These are phyloP conservation scores for Arrhopalites spinosus DNA, from an alignment of 2,888 invertebrate species.

Conservation along the genomic window DNA sequence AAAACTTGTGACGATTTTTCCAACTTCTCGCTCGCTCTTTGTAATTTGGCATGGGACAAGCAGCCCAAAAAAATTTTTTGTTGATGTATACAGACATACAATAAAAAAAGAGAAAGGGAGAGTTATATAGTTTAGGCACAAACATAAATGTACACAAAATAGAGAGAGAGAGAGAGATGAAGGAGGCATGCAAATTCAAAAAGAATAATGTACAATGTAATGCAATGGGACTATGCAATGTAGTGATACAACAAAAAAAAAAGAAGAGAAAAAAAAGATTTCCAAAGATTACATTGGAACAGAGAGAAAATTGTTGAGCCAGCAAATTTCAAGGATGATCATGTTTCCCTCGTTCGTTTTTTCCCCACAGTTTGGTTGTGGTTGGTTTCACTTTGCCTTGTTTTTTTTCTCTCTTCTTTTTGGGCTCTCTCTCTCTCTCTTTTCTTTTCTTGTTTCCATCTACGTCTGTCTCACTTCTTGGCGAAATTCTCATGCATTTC, in stretches of 20 bases:
- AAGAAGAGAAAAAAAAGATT: conserved; percentile 13
- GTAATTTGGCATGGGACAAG: too few relatives aligned
- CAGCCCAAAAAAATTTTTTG: too few relatives aligned
- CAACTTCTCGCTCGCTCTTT: too few relatives aligned
- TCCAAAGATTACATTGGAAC: conserved; percentile 27
- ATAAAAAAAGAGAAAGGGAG: background rate
- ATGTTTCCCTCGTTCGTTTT: conserved; percentile 15
- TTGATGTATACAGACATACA: too few relatives aligned
- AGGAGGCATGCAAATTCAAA: conserved; percentile 21
- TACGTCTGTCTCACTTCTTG: conserved; percentile 1
- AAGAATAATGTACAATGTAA: conserved; percentile 2
- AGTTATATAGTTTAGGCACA: too few relatives aligned
- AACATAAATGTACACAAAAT: too few relatives aligned
- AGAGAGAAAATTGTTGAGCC: conserved; percentile 24
- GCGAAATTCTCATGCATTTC: conserved; percentile 16
- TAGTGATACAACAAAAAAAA: too few relatives aligned
- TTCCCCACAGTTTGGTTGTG: background rate
- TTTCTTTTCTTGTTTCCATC: background rate
- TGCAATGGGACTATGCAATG: background rate
- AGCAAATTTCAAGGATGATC: conserved; percentile 31
- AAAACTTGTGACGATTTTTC: too few relatives aligned
- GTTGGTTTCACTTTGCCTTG: conserved; percentile 1
- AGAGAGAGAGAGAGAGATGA: background rate
- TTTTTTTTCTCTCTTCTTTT: background rate
- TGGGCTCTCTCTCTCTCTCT: background rate